These are phyloP conservation scores for Aulostomus chinensis DNA, from an alignment of 2,797 vertebrate species.

Conservation along the genomic window DNA sequence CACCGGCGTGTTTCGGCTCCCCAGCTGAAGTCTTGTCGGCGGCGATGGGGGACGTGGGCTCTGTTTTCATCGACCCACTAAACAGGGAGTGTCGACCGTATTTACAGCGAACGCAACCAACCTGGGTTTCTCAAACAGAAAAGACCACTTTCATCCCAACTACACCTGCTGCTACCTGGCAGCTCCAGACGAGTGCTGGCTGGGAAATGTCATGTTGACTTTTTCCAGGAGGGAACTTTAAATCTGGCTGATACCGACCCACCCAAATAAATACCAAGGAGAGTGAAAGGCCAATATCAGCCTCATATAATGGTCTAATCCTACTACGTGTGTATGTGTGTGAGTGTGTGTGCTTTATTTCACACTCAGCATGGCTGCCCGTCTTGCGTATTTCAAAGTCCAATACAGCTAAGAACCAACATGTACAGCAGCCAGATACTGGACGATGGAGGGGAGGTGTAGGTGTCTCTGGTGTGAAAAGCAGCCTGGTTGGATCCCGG, in stretches of 20 bases:
- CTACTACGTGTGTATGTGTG: background rate
- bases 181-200: background rate
- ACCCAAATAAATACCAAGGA: constrained; percentile 11
- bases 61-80: too few species aligned
- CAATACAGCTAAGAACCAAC: constrained; percentile 56
- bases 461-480: constrained; percentile 63
- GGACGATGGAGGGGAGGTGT: constrained; percentile 43
- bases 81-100: too few species aligned
- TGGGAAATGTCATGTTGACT: constrained; percentile 16
- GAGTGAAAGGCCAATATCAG: constrained; percentile 21
- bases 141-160: too few species aligned
- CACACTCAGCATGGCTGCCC: constrained; percentile 4
- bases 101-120: too few species aligned
- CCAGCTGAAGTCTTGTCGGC: too few species aligned
- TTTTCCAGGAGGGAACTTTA: constrained; percentile 8
- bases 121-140: too few species aligned
- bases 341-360: constrained; percentile 13
- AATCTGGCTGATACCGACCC: constrained; percentile 8
- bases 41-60: too few species aligned
- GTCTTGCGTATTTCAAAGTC: constrained; percentile 41
- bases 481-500: constrained; percentile 61
- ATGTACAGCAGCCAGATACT: constrained; percentile 51
- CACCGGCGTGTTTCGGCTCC: too few species aligned
- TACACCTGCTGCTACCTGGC: background rate
- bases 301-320: constrained; percentile 5